A percentile compares a stretch with the other conserved stretches of the same genome.
phyloP scores from a whole-genome alignment of 2,888 invertebrate species.

The Ennomos erosarius region DNA sequence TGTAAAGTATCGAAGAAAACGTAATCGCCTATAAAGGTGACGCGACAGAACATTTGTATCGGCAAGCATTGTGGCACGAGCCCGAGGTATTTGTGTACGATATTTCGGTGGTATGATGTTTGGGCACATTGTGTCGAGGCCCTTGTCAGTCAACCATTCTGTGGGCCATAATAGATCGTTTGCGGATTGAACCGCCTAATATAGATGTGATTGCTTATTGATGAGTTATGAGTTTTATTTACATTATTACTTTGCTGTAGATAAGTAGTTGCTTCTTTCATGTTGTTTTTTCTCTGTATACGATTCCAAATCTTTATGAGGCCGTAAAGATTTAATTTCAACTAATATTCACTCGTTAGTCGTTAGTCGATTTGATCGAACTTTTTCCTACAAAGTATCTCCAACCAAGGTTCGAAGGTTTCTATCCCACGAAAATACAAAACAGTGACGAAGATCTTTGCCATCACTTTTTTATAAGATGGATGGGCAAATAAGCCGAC shows the following conservation, averaged over 20 bases:
- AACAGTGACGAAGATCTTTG: too few species aligned
- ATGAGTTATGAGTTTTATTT: constrained; percentile 23
- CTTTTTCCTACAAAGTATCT: too few species aligned
- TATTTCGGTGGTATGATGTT: constrained; percentile 31
- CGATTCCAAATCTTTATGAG: too few species aligned
- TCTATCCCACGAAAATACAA: too few species aligned
- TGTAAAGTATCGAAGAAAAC: constrained; percentile 75
- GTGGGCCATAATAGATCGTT: constrained; percentile 29
- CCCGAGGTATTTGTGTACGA: constrained; percentile 37
- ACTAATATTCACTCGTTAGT: too few species aligned
- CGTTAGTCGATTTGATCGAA: too few species aligned
- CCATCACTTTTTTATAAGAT: too few species aligned
- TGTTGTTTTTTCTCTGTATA: too few species aligned
- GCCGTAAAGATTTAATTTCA: too few species aligned
- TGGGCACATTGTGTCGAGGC: constrained; percentile 33
- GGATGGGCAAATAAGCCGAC: too few species aligned
- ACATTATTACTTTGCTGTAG: not conserved
- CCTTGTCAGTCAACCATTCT: constrained; percentile 16
- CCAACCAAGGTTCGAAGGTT: too few species aligned
- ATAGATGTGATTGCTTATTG: constrained; percentile 31
- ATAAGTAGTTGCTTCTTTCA: too few species aligned
- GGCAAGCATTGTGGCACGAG: constrained; percentile 58
- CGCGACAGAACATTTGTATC: constrained; percentile 67
- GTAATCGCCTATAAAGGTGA: constrained; percentile 83
- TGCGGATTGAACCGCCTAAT: constrained; percentile 30